A percentile compares a stretch with the other conserved stretches of the same genome.
Conservation (phyloP, 2,113 vertebrate species). For the Pluvianellus socialis region DNA sequence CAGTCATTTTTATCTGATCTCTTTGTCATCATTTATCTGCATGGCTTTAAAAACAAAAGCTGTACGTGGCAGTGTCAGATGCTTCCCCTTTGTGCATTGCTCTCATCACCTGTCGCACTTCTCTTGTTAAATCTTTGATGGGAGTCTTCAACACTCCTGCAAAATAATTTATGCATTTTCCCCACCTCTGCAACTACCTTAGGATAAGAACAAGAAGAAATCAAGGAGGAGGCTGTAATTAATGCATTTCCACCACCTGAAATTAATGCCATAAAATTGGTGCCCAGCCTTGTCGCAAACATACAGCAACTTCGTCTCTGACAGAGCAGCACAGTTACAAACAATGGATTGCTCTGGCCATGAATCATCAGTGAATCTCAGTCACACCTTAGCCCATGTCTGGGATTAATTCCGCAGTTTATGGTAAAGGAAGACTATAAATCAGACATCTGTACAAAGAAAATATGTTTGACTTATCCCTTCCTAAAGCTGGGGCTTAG, state of each 20-base stretch:
- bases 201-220: constrained; percentile 44
- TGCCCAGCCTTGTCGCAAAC: neutral
- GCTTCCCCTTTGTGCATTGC: constrained; percentile 44
- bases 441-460: neutral
- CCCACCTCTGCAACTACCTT: constrained; percentile 58
- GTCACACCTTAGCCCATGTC: neutral
- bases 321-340: neutral
- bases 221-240: constrained; percentile 20
- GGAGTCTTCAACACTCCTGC: constrained; percentile 13
- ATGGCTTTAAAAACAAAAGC: constrained; percentile 45
- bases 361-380: neutral
- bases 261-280: neutral
- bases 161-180: constrained; percentile 48
- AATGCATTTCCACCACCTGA: neutral
- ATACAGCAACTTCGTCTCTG: neutral
- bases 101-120: constrained; percentile 50
- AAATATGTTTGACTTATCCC: neutral
- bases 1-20: constrained; percentile 20
- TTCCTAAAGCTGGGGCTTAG: neutral
- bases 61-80: neutral
- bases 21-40: constrained; percentile 18
- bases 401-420: neutral
- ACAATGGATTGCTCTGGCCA: neutral
- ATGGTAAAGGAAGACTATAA: neutral
- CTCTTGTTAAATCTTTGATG: constrained; percentile 32